Base-by-base conservation (phyloP, 64 coral and sea anemone genomes). In the Montipora sp. region DNA sequence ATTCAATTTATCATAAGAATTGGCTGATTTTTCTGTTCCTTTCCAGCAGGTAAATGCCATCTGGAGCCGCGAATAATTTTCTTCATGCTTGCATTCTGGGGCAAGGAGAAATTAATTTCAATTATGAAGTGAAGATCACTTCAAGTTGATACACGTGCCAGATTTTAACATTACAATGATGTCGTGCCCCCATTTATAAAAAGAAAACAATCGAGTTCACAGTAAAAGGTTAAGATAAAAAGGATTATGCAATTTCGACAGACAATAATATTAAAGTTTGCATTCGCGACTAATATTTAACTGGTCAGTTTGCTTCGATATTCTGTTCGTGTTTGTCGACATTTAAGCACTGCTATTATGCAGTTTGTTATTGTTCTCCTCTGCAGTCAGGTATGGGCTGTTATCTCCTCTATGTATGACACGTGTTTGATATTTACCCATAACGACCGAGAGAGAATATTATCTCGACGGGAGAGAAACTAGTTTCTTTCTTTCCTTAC, bases 71-170 rank as follows among this genome's bases (percentile, higher is more conserved):
- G 6, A 80, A 21, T 47, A 10, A 67, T 15, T 90, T 82, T 24
- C 6, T 65, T 43, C 12, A 9, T 27, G 24, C 27, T 45, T 12
- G 8, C 27, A 47, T 5, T 12, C 36, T 77, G 14, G 9, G 75
- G 71, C 55, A 59, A 61, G 15, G 59, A 68, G 16, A 46, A 48
- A 68, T 68, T 44, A 20, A 47, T 77, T 77, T 68, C 36, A 36
- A 36, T 77, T 77, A 83, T 68, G 69, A 14, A 82, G 24, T 60
- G 21, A 61, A 60, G 4, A 61, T 12, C 57, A 57, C 15, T 82
- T 61, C 79, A 61, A 82, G 59, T 27, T n/a, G 14, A 83, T 83
- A 83, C 81, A 83, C 81, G 81, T 83, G 81, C 81, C 81, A 83
- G 5, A 2, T 1, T 15, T 67, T 48, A 68, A 67, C 81, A 68